Evolutionary conservation across 2,888 invertebrate genomes (phyloP).

Genomic region (Tridacna gigas): DNA sequence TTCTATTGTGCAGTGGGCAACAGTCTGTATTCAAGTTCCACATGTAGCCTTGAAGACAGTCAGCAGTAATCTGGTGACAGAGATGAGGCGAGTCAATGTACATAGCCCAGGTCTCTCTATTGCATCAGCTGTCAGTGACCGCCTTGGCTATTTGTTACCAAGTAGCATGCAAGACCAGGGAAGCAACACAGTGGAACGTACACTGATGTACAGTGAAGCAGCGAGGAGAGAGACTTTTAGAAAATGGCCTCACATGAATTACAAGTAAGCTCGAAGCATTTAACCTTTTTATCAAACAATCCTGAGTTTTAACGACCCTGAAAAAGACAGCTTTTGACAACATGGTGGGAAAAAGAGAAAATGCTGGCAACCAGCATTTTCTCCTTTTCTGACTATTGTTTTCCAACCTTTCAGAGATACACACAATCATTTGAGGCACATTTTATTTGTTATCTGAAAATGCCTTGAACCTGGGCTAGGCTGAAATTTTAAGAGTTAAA

Average conservation of each 20-base stretch:
- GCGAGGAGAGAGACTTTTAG: slow-evolving; percentile 95
- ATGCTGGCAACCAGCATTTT: neutral
- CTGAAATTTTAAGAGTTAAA: too few species aligned
- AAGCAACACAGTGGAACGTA: slow-evolving; percentile 83
- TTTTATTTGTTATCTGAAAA: too few species aligned
- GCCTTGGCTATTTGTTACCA: slow-evolving; percentile 86
- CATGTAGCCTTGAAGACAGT: slow-evolving; percentile 92
- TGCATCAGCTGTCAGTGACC: slow-evolving; percentile 94
- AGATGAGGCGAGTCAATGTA: slow-evolving; percentile 90
- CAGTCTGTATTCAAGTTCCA: slow-evolving; percentile 92
- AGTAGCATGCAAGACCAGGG: slow-evolving; percentile 63
- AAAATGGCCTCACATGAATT: slow-evolving; percentile 98
- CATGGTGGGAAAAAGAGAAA: neutral
- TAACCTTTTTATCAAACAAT: neutral
- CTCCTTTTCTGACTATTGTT: neutral
- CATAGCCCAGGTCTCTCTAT: slow-evolving; percentile 89
- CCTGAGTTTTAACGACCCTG: too few species aligned
- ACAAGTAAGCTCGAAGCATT: slow-evolving; percentile 88
- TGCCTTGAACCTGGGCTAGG: too few species aligned
- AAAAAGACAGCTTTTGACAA: neutral
- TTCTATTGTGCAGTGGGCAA: slow-evolving; percentile 91
- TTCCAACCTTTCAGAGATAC: too few species aligned
- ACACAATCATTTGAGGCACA: too few species aligned
- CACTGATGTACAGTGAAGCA: slow-evolving; percentile 95
- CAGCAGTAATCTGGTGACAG: slow-evolving; percentile 91